phyloP scores from a whole-genome alignment of 2,888 invertebrate genomes.

The Microctonus aethiopoides region DNA sequence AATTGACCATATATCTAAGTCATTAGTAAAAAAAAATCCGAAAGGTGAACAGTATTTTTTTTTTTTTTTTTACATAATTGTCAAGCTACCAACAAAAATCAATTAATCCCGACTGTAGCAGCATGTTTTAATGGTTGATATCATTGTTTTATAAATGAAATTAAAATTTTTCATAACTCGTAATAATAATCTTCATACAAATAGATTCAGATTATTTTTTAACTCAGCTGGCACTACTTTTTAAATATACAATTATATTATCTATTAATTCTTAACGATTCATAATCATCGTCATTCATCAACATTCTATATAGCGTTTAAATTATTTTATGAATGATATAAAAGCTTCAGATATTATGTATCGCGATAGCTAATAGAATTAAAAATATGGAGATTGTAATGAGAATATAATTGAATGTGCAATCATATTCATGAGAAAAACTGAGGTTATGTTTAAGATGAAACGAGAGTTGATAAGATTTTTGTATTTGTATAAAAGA shows the following conservation, averaged over 20 bases:
- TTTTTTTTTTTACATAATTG: background rate
- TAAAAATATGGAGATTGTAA: conserved; percentile 17
- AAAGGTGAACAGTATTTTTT: conserved; percentile 25
- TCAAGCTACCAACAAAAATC: background rate
- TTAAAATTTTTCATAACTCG: conserved; percentile 17
- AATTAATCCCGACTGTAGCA: conserved; percentile 5
- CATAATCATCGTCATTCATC: conserved; percentile 31
- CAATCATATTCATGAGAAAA: conserved; percentile 23
- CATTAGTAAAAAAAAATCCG: conserved; percentile 43
- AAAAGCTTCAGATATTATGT: conserved; percentile 30
- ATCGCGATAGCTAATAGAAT: conserved; percentile 29
- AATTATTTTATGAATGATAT: conserved; percentile 52
- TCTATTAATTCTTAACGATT: conserved; percentile 35
- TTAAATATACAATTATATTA: conserved; percentile 34
- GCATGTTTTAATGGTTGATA: background rate
- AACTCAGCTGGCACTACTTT: conserved; percentile 6
- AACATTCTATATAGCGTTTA: conserved; percentile 50
- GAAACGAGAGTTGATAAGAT: conserved; percentile 62
- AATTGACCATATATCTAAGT: conserved; percentile 50
- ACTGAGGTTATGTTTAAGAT: conserved; percentile 55
- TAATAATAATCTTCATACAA: conserved; percentile 23
- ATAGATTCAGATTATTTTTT: conserved; percentile 24
- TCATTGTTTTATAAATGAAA: conserved; percentile 7
- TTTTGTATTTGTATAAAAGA: conserved; percentile 64
- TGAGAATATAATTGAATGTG: conserved; percentile 25